Conservation (phyloP, 1,140 invertebrate genomes). For the Drosophila ercepeae region DNA sequence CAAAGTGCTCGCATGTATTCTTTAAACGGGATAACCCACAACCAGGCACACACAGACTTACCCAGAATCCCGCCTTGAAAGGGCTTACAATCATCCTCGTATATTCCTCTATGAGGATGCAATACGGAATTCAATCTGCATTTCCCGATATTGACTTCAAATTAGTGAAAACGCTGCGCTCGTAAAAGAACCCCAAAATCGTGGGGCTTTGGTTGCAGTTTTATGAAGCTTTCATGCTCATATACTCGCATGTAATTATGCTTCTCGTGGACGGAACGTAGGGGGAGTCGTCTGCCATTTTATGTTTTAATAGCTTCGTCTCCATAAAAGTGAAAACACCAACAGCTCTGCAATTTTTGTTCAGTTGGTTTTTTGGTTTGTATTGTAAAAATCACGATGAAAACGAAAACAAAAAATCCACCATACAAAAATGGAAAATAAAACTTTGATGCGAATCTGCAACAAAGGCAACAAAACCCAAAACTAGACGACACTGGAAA, state of each 20-base stretch:
- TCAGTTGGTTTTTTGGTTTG: slow-evolving; percentile 40
- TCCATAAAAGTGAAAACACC: slow-evolving; percentile 59
- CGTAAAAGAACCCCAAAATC: slow-evolving; percentile 16
- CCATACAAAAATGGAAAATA: slow-evolving; percentile 59
- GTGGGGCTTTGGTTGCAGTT: slow-evolving; percentile 23
- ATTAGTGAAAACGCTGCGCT: slow-evolving; percentile 20
- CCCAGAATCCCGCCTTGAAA: background rate
- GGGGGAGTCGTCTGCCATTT: slow-evolving; percentile 31
- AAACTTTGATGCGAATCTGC: slow-evolving; percentile 52
- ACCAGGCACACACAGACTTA: background rate
- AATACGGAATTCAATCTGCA: slow-evolving; percentile 1
- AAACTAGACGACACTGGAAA: slow-evolving; percentile 56
- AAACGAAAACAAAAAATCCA: slow-evolving; percentile 55
- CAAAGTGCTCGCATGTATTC: slow-evolving; percentile 20
- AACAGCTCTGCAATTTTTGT: slow-evolving; percentile 35
- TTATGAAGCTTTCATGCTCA: slow-evolving; percentile 30
- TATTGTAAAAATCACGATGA: slow-evolving; percentile 62
- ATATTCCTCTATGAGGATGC: background rate
- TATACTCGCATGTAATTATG: slow-evolving; percentile 49
- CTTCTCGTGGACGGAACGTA: background rate
- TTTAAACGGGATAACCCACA: background rate
- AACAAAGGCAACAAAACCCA: slow-evolving; percentile 28
- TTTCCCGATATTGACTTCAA: slow-evolving; percentile 7
- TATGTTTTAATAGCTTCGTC: slow-evolving; percentile 66
- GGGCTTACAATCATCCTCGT: background rate